phyloP scores from a whole-genome alignment of 2,888 invertebrate species.

The Temnothorax rugatulus region DNA sequence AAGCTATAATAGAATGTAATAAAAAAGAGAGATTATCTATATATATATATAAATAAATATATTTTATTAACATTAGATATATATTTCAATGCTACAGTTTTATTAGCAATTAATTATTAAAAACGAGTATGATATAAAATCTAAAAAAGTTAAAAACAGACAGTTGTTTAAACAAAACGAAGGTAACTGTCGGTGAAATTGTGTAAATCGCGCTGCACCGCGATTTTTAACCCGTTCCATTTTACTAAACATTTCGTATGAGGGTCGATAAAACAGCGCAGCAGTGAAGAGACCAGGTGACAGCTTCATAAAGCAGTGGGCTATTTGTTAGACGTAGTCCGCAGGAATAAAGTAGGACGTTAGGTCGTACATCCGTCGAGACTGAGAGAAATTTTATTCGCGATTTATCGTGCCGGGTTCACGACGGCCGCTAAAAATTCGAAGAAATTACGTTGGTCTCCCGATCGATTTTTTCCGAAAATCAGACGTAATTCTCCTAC shows the following conservation, averaged over 20 bases:
- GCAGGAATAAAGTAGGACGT: conserved; percentile 42
- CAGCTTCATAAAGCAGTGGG: conserved; percentile 45
- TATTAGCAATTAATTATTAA: too few species aligned
- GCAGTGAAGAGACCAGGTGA: not conserved
- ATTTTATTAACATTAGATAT: too few species aligned
- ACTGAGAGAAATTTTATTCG: conserved; percentile 11
- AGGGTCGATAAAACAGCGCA: conserved; percentile 25
- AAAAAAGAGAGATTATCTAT: not conserved
- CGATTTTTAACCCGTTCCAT: conserved; percentile 13
- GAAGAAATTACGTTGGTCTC: conserved; percentile 34
- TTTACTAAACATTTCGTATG: conserved; percentile 11
- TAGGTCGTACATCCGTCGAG: conserved; percentile 46
- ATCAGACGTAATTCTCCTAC: not conserved
- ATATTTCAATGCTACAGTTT: not conserved
- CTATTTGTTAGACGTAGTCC: conserved; percentile 60
- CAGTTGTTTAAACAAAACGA: not conserved
- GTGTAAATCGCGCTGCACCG: not conserved
- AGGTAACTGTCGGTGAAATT: not conserved
- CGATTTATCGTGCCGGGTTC: conserved; percentile 50
- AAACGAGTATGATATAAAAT: not conserved
- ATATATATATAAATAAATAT: too few species aligned
- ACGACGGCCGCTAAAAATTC: conserved; percentile 52
- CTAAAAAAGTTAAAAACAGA: not conserved
- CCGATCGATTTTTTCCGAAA: conserved; percentile 4
- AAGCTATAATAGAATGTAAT: not conserved